Percentiles rank a stretch among this genome's conserved stretches.
Conservation (phyloP, 2,113 vertebrate species). For the Pelobates fuscus region DNA sequence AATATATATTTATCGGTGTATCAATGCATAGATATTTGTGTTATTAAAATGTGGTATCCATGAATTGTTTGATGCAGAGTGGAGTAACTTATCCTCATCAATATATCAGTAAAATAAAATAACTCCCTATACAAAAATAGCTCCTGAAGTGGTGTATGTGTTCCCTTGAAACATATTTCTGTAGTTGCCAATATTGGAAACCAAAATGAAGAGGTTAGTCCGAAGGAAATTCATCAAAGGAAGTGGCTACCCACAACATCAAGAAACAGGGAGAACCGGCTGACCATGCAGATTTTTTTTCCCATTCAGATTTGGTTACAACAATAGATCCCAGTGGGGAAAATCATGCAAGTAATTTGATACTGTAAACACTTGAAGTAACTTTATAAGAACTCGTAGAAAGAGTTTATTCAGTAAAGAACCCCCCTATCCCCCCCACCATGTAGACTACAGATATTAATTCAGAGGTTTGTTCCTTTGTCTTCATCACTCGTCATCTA, state of each 20-base stretch:
- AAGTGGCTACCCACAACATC: neutral
- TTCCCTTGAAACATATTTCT: too few relatives aligned
- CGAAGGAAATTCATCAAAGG: neutral
- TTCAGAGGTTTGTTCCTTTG: neutral
- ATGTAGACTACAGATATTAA: too few relatives aligned
- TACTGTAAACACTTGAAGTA: slow-evolving; percentile 17
- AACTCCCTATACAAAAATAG: too few relatives aligned
- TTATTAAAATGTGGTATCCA: too few relatives aligned
- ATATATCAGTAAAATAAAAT: too few relatives aligned
- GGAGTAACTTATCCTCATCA: too few relatives aligned
- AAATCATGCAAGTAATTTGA: slow-evolving; percentile 20
- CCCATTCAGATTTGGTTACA: slow-evolving; percentile 3
- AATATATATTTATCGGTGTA: too few relatives aligned
- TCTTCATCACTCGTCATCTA: neutral
- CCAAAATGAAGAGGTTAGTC: neutral
- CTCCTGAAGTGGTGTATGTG: too few relatives aligned
- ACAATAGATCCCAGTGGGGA: neutral
- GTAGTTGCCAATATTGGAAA: neutral
- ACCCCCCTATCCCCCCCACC: neutral
- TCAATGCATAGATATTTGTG: too few relatives aligned
- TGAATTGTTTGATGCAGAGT: too few relatives aligned
- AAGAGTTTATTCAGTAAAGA: slow-evolving; percentile 1
- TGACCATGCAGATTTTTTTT: neutral
- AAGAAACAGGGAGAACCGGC: neutral
- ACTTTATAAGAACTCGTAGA: neutral